Conservation (phyloP, 2,888 invertebrate species). For the Siphonodentalium dalli region DNA sequence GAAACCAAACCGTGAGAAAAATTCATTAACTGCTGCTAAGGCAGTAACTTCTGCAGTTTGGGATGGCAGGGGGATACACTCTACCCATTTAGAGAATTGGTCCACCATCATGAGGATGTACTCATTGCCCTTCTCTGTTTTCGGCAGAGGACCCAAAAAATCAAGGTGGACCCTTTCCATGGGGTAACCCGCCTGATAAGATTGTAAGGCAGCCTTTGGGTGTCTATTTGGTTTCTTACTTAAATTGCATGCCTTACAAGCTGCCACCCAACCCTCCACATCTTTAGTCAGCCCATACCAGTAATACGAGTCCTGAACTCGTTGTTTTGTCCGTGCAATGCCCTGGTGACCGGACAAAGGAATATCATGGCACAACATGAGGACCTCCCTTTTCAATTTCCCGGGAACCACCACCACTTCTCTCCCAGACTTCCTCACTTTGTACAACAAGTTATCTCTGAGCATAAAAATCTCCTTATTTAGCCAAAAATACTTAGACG, state of each 20-base stretch:
- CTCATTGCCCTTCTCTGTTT: conserved; percentile 11
- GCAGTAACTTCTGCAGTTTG: no score
- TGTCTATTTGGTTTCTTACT: not conserved
- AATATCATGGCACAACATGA: conserved; percentile 1
- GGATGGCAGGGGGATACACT: conserved; percentile 1
- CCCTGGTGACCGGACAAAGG: conserved; percentile 12
- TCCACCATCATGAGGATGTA: conserved; percentile 16
- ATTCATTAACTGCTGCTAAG: conserved; percentile 5
- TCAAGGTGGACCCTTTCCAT: conserved; percentile 20
- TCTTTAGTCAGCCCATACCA: conserved; percentile 3
- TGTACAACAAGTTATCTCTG: no score
- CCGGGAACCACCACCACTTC: conserved; percentile 6
- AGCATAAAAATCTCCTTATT: not conserved
- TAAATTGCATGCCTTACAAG: not conserved
- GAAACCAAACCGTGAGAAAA: conserved; percentile 11
- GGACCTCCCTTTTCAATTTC: not conserved
- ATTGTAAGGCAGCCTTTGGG: not conserved
- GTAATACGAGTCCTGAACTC: conserved; percentile 1
- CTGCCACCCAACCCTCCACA: not conserved
- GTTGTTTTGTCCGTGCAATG: not conserved
- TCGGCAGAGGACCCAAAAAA: conserved; percentile 15
- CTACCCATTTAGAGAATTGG: conserved; percentile 9
- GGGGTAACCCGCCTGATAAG: conserved; percentile 81
- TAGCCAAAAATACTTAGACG: conserved; percentile 4
- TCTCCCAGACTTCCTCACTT: not conserved